phyloP scores from a whole-genome alignment of 2,888 invertebrate genomes.

The Melieria crassipennis region DNA sequence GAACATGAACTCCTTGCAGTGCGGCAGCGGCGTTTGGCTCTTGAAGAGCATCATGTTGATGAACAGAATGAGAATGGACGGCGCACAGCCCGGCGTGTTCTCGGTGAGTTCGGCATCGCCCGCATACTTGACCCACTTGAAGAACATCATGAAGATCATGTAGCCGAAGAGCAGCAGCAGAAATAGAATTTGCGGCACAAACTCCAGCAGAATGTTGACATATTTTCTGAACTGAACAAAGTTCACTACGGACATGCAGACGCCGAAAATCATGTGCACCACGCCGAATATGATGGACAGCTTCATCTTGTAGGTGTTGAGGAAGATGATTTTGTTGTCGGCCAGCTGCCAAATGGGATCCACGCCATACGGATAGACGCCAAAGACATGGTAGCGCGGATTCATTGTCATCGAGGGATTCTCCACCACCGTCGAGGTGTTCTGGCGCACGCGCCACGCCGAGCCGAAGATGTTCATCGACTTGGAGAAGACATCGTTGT shows the following conservation, averaged over 20 bases:
- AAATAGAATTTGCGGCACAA: constrained; percentile 92
- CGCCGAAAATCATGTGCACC: constrained; percentile 93
- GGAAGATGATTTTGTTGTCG: constrained; percentile 91
- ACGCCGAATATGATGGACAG: constrained; percentile 94
- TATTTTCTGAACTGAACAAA: constrained; percentile 77
- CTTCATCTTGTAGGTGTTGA: constrained; percentile 97
- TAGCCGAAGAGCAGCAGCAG: constrained; percentile 88
- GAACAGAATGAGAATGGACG: constrained; percentile 79
- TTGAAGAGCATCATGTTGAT: constrained; percentile 82
- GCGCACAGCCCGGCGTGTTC: constrained; percentile 71
- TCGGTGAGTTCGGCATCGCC: constrained; percentile 66
- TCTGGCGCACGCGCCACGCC: constrained; percentile 76
- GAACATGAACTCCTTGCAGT: constrained; percentile 75
- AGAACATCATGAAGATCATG: constrained; percentile 90
- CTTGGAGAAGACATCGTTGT: constrained; percentile 97
- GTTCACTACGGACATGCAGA: constrained; percentile 82
- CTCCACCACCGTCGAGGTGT: constrained; percentile 62
- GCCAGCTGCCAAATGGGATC: constrained; percentile 81
- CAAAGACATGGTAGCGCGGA: constrained; percentile 68
- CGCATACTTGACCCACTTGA: constrained; percentile 83
- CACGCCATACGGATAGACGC: constrained; percentile 82
- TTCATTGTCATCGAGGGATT: constrained; percentile 70
- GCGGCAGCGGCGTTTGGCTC: constrained; percentile 62
- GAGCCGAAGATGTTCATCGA: constrained; percentile 94
- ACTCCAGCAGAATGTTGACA: constrained; percentile 80